A percentile compares a stretch with the other conserved stretches of the same genome.
Evolutionary conservation across 2,797 vertebrate genomes (phyloP).

Genomic region (Zalophus californianus): DNA sequence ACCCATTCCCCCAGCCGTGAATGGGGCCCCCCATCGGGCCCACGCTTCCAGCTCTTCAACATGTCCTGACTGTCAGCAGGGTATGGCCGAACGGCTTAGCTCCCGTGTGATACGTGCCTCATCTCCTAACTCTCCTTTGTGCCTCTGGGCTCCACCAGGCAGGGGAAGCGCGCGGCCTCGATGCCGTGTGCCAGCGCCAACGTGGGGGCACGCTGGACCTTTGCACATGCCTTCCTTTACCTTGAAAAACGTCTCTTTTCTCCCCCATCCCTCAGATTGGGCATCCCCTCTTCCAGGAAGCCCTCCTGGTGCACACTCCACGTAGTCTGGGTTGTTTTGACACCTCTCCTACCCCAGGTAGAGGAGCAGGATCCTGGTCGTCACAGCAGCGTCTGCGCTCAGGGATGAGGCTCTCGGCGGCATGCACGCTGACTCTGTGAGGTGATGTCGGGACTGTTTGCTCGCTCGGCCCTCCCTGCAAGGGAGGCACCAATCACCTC

Average conservation of each 20-base stretch:
- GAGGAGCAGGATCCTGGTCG: neutral
- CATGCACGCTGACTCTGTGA: too few species aligned
- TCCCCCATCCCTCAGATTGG: neutral
- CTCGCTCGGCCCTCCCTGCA: neutral
- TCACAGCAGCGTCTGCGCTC: neutral
- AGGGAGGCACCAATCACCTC: neutral
- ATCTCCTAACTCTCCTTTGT: too few species aligned
- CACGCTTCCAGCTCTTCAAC: neutral
- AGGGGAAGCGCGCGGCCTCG: rapidly evolving
- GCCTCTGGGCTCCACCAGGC: neutral
- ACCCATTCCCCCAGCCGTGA: neutral
- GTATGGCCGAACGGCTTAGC: rapidly evolving
- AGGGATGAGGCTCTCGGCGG: neutral
- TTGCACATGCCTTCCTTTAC: neutral
- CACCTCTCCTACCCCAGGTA: too few species aligned
- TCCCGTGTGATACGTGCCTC: rapidly evolving
- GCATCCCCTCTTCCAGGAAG: neutral
- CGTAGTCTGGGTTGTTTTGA: neutral
- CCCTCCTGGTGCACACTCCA: neutral
- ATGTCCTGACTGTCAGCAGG: neutral
- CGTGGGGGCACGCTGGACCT: neutral
- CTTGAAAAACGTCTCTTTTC: neutral
- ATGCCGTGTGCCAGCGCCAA: neutral
- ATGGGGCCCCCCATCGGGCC: neutral
- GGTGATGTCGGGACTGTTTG: neutral